A percentile compares a stretch with the other conserved stretches of the same genome.
Conservation (phyloP, 2,888 invertebrate species). For the Hypsopygia costalis region DNA sequence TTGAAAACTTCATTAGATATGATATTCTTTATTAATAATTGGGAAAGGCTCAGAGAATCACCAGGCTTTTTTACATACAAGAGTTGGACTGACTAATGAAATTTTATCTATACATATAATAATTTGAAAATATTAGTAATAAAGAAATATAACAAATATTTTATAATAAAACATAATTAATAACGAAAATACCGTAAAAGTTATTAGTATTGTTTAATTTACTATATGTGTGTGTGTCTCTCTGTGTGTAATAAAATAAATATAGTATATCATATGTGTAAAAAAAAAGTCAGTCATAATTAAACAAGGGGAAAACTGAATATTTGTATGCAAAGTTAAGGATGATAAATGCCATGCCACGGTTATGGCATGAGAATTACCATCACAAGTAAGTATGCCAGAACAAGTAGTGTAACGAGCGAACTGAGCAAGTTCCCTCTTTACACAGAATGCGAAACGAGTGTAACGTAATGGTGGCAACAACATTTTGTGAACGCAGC, state of each 20-base stretch:
- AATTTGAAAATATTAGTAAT: too few species aligned
- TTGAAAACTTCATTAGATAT: not conserved
- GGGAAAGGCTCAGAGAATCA: constrained; percentile 35
- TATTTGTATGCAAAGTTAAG: constrained; percentile 62
- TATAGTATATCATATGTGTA: too few species aligned
- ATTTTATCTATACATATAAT: too few species aligned
- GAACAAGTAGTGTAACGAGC: constrained; percentile 49
- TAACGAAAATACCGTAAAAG: too few species aligned
- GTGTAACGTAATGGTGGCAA: constrained; percentile 50
- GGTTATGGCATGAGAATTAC: constrained; percentile 32
- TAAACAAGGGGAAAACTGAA: constrained; percentile 71
- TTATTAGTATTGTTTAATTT: too few species aligned
- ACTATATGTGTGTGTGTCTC: too few species aligned
- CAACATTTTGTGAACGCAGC: constrained; percentile 30
- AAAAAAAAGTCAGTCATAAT: constrained; percentile 40
- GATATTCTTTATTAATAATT: not conserved
- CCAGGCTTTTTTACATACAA: constrained; percentile 30
- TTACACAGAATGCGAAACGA: constrained; percentile 46
- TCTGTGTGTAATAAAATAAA: too few species aligned
- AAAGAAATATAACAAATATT: too few species aligned
- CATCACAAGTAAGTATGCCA: constrained; percentile 26
- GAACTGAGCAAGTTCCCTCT: constrained; percentile 62
- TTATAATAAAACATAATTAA: too few species aligned
- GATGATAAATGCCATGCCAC: constrained; percentile 67
- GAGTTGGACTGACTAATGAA: constrained; percentile 21